These are phyloP conservation scores for Benthosema pterotum DNA, from an alignment of 2,797 vertebrate species.

Conservation along the genomic window DNA sequence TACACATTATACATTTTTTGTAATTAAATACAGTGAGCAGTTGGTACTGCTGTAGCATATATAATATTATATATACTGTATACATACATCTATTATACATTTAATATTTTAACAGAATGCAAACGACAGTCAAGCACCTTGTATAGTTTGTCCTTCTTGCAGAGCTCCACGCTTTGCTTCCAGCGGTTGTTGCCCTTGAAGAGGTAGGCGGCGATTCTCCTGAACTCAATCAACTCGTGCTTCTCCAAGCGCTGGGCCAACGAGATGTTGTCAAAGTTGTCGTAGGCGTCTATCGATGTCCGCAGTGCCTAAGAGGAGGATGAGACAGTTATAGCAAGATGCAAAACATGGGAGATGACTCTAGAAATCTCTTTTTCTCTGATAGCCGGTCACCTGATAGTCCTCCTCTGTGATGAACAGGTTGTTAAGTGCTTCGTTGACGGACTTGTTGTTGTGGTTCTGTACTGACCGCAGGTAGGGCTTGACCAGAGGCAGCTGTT, in stretches of 20 bases:
- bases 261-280: slow-evolving; percentile 99
- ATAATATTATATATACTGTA: no score
- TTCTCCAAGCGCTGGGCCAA: slow-evolving; percentile 97
- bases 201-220: slow-evolving; percentile 97
- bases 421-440: slow-evolving; percentile 98
- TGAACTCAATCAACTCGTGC: slow-evolving; percentile 97
- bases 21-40: no score
- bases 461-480: slow-evolving; percentile 97
- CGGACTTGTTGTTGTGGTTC: slow-evolving; percentile 99
- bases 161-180: slow-evolving; percentile 98
- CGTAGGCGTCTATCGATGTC: slow-evolving; percentile 98
- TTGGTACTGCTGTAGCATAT: no score
- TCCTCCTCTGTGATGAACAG: slow-evolving; percentile 99
- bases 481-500: slow-evolving; percentile 95
- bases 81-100: no score
- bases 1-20: no score
- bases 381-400: slow-evolving; percentile 85
- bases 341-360: neutral
- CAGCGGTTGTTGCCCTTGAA: slow-evolving; percentile 99
- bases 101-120: neutral
- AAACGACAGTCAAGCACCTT: slow-evolving; percentile 78
- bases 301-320: slow-evolving; percentile 86
- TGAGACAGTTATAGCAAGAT: neutral
- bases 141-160: slow-evolving; percentile 98
- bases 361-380: neutral